A percentile compares a stretch with the other conserved stretches of the same genome.
phyloP scores from a whole-genome alignment of 2,113 vertebrate species.

The Mesembrinibis cayennensis region DNA sequence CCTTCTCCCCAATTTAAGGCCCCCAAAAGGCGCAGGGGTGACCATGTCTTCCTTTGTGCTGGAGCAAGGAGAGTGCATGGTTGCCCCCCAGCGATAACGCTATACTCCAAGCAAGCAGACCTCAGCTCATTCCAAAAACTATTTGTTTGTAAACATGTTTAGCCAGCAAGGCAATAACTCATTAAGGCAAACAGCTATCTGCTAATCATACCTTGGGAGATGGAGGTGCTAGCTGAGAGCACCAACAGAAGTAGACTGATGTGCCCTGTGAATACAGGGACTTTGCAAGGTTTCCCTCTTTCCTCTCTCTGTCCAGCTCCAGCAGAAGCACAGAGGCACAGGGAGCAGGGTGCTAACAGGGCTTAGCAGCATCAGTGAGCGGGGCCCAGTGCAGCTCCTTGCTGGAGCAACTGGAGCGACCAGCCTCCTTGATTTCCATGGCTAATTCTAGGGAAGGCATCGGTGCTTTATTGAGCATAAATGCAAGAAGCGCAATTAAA shows the following conservation, averaged over 20 bases:
- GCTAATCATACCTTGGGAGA: neutral
- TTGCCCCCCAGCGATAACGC: fast-evolving
- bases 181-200: neutral
- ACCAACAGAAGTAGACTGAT: neutral
- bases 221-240: neutral
- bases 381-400: neutral
- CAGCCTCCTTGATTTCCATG: neutral
- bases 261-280: fast-evolving
- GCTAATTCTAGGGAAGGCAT: neutral
- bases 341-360: neutral
- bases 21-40: neutral
- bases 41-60: neutral
- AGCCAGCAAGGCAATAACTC: neutral
- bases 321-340: neutral
- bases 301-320: neutral
- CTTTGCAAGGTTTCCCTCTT: neutral
- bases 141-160: neutral
- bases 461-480: neutral
- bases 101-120: neutral
- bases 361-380: neutral
- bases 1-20: neutral
- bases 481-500: neutral
- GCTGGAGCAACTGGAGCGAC: neutral
- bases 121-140: neutral
- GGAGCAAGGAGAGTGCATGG: neutral